Percentiles rank a stretch among this genome's conserved stretches.
Conservation (phyloP, 1,140 invertebrate genomes). For the Lasaia peninsularis region DNA sequence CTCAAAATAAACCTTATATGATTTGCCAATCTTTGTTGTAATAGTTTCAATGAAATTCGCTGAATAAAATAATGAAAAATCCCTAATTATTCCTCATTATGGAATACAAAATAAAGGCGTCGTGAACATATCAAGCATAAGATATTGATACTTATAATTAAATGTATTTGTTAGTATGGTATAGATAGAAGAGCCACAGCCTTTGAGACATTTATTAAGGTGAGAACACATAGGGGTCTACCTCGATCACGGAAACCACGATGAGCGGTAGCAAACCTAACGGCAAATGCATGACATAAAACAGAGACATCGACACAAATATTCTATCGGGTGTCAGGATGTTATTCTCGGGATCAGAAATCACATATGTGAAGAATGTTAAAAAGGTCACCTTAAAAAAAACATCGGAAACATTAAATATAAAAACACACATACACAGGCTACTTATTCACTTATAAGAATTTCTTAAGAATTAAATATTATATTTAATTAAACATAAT, state of each 20-base stretch:
- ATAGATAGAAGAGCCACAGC: constrained; percentile 48
- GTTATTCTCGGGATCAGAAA: constrained; percentile 79
- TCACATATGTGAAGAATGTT: constrained; percentile 92
- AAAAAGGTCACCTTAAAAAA: constrained; percentile 83
- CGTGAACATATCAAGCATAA: neutral
- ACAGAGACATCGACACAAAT: constrained; percentile 92
- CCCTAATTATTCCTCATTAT: neutral
- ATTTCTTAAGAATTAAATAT: neutral
- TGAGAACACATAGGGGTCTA: constrained; percentile 59
- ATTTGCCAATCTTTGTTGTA: no score
- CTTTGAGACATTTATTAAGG: constrained; percentile 33
- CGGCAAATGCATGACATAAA: constrained; percentile 91
- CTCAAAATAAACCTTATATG: no score
- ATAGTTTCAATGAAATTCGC: no score
- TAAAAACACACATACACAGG: constrained; percentile 8
- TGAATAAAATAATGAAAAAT: no score
- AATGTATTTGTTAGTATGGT: constrained; percentile 32
- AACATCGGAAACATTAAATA: constrained; percentile 26
- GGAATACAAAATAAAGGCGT: neutral
- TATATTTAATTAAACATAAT: no score
- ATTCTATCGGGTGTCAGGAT: constrained; percentile 86
- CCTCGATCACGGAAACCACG: constrained; percentile 83
- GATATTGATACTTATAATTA: neutral
- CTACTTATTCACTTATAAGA: neutral
- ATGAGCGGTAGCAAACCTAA: constrained; percentile 84